Evolutionary conservation across 1,140 invertebrate genomes (phyloP).

Genomic region (Diprion similis): DNA sequence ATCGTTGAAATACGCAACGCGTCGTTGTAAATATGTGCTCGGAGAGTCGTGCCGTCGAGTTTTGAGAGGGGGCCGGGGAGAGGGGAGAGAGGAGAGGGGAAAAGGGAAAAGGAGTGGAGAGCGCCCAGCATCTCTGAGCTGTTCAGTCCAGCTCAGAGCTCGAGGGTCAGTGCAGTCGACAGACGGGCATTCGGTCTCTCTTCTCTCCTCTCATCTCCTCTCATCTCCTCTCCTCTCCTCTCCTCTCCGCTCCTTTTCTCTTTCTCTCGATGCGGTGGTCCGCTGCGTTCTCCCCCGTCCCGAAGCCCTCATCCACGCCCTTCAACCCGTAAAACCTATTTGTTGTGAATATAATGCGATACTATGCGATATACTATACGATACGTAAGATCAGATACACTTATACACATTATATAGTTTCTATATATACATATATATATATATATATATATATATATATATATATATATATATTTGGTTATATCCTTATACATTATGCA

Average conservation of each 20-base stretch:
- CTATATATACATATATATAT: conserved; percentile 49
- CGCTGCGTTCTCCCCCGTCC: not conserved
- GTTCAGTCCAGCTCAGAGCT: not conserved
- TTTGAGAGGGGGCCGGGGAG: not conserved
- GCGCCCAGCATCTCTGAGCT: not conserved
- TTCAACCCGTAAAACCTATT: conserved; percentile 34
- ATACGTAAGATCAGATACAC: conserved; percentile 35
- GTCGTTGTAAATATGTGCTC: no score
- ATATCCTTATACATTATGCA: no score
- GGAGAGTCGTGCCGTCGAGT: no score
- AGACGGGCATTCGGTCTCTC: not conserved
- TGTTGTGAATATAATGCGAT: conserved; percentile 54
- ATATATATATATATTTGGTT: no score
- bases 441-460: conserved; percentile 29
- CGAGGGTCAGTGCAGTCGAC: not conserved
- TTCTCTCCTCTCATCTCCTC: not conserved
- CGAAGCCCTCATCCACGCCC: not conserved
- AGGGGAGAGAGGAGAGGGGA: not conserved
- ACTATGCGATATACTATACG: conserved; percentile 37
- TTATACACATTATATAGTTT: conserved; percentile 40
- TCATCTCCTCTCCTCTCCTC: not conserved
- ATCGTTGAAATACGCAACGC: no score
- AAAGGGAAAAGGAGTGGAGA: not conserved
- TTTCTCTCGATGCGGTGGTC: conserved; percentile 4
- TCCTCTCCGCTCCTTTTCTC: not conserved